phyloP scores from a whole-genome alignment of 2,888 invertebrate genomes.

The Ornithoptera priamus region DNA sequence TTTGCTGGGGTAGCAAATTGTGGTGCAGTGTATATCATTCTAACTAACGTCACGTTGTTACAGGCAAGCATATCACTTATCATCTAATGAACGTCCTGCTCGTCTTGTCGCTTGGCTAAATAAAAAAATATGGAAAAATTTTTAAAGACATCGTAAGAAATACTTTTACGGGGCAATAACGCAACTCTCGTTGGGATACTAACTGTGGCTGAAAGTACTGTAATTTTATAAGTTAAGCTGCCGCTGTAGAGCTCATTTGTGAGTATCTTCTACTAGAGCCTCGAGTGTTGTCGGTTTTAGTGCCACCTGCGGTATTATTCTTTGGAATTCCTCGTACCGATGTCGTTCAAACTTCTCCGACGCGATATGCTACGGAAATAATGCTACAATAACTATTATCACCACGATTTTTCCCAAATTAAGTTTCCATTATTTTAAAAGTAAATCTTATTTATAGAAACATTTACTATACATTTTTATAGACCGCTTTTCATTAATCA shows the following conservation, averaged over 20 bases:
- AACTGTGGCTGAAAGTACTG: constrained; percentile 22
- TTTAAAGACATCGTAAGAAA: constrained; percentile 6
- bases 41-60: too few relatives aligned
- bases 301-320: constrained; percentile 20
- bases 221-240: constrained; percentile 26
- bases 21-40: too few relatives aligned
- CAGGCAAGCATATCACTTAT: too few relatives aligned
- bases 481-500: background rate
- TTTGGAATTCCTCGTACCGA: constrained; percentile 14
- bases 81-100: too few relatives aligned
- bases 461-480: background rate
- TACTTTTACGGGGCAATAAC: constrained; percentile 22
- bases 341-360: constrained; percentile 23
- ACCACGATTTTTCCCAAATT: background rate
- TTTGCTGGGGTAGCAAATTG: too few relatives aligned
- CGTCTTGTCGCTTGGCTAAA: constrained; percentile 1
- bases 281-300: constrained; percentile 28
- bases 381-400: constrained; percentile 6
- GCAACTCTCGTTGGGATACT: constrained; percentile 14
- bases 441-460: background rate
- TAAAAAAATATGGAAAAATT: constrained; percentile 2
- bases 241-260: constrained; percentile 22
- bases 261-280: constrained; percentile 24
- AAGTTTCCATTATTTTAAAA: background rate
- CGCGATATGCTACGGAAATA: constrained; percentile 9